These are phyloP conservation scores for Rhodophaea formosa DNA, from an alignment of 2,888 invertebrate species.

Conservation along the genomic window DNA sequence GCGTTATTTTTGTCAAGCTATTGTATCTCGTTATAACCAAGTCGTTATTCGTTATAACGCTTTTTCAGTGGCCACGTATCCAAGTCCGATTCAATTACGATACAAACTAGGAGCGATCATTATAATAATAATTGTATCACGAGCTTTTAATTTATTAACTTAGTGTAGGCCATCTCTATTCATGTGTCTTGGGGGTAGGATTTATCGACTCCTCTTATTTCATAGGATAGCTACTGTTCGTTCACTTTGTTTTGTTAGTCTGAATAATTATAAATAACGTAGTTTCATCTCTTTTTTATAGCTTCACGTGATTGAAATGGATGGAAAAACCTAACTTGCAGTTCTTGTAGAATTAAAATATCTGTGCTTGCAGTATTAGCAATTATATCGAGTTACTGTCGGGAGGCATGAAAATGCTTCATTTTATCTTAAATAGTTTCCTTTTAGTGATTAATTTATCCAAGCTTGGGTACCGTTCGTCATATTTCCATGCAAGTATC, in stretches of 20 bases:
- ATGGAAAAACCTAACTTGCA: no score
- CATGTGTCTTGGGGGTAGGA: slow-evolving; percentile 49
- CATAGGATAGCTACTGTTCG: slow-evolving; percentile 1
- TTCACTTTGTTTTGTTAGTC: slow-evolving; percentile 1
- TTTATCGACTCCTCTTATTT: slow-evolving; percentile 37
- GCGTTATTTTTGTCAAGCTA: no score
- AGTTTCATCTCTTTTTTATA: neutral
- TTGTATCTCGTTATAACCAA: neutral
- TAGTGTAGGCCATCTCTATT: slow-evolving; percentile 51
- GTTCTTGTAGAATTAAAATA: no score
- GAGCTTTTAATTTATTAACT: slow-evolving; percentile 72
- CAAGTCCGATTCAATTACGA: slow-evolving; percentile 74
- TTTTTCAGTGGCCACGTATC: slow-evolving; percentile 13
- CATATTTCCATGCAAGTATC: no score
- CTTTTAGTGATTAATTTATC: no score
- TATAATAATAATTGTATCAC: slow-evolving; percentile 75
- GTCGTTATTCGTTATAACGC: slow-evolving; percentile 23
- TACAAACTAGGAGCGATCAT: slow-evolving; percentile 53
- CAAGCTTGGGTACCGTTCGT: no score
- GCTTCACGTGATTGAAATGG: neutral
- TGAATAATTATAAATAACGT: neutral
- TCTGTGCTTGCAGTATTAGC: no score
- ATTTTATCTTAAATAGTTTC: no score
- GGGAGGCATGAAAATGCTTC: no score
- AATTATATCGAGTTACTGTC: no score